Conservation (phyloP, 2,113 vertebrate genomes). For the Sardina pilchardus region DNA sequence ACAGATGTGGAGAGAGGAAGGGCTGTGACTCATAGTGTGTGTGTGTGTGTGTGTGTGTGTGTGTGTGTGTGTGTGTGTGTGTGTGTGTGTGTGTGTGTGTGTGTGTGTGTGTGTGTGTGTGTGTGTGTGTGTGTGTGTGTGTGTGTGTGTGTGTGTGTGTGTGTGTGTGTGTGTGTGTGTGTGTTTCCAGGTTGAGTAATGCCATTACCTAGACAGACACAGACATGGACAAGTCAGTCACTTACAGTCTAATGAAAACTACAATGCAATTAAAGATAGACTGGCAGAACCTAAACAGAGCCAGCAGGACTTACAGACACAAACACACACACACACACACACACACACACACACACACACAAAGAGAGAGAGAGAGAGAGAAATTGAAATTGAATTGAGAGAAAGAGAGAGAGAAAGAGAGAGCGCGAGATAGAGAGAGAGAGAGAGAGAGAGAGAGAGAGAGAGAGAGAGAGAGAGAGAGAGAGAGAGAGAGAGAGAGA, state of each 20-base stretch:
- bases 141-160: conserved; percentile 25
- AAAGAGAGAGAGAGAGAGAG: no score
- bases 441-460: no score
- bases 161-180: conserved; percentile 26
- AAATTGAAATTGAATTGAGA: no score
- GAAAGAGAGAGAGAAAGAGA: no score
- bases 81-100: conserved; percentile 27
- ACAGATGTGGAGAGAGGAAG: conserved; percentile 28
- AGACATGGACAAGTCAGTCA: background rate
- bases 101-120: conserved; percentile 3
- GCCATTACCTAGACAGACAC: background rate
- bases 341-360: conserved; percentile 21
- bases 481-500: no score
- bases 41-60: conserved; percentile 18
- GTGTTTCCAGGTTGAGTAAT: background rate
- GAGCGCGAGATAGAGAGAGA: no score
- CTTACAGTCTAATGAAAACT: background rate
- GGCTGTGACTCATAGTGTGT: conserved; percentile 44
- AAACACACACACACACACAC: conserved; percentile 25
- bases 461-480: no score
- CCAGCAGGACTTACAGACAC: background rate
- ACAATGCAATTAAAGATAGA: background rate
- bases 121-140: conserved; percentile 33
- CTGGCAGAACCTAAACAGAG: background rate
- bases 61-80: conserved; percentile 8